Base-by-base conservation (phyloP, 1,140 invertebrate species). In the Drosophila albomicans region DNA sequence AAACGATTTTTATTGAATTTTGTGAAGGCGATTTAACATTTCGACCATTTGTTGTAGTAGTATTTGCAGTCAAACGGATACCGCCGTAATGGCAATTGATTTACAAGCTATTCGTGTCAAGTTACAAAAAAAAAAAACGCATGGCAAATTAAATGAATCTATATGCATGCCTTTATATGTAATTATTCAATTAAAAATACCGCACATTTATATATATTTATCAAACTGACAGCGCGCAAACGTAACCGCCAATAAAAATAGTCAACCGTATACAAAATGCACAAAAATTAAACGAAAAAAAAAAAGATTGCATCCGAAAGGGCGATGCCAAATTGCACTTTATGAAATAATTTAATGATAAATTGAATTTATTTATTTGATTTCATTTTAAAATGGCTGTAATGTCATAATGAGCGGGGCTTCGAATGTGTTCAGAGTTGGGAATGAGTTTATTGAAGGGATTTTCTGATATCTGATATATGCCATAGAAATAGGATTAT, bases 161-260 rank as follows among this genome's bases (percentile, higher is more conserved):
- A 11, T 72, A 5, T 7, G 11, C 30, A 15, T 41, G 16, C 59
- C 15, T 78, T n/a, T 43, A 43, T 71, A 63, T 79, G 70, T 78
- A 88, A 89, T 89, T 85, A 89, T 89, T 90, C 85, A 89, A 89
- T 89, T 89, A 85, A 85, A 89, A 79, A 76, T 35, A 79, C 85
- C 85, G 38, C 85, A 89, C 68, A 75, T 62, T 58, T 61, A 75
- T 68, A 28, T 59, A 32, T n/a, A 56, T 13, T 38, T 51, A 5
- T 65, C 64, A 71, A 81, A 75, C 52, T 72, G 79, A 41, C 51
- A 78, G 74, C 64, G 67, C 20, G 48, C 65, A 88, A 84, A 82
- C 73, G 78, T 77, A 84, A 84, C 84, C 82, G 61, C 84, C 77
- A 88, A 84, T 88, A 88, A 88, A 87, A 87, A 88, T 64, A 88